Conservation (phyloP, 2,113 vertebrate species). For the Symphodus melops region DNA sequence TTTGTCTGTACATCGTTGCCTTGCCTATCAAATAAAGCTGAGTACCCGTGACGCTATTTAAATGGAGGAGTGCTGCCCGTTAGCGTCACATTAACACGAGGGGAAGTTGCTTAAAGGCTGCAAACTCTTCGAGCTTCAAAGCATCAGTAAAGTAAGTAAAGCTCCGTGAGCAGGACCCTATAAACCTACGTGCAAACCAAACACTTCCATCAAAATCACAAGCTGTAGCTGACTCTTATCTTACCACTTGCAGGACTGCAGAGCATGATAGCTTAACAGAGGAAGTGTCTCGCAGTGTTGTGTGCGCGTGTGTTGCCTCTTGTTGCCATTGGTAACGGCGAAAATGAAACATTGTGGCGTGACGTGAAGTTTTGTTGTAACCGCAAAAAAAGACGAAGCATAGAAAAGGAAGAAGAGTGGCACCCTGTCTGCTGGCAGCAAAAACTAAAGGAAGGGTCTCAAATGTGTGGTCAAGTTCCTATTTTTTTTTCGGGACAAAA, state of each 20-base stretch:
- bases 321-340: conserved; percentile 78
- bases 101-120: conserved; percentile 34
- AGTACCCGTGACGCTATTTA: background rate
- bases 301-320: conserved; percentile 61
- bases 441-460: background rate
- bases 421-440: background rate
- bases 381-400: background rate
- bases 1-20: too few relatives aligned
- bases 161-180: background rate
- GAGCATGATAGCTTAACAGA: conserved; percentile 13
- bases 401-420: background rate
- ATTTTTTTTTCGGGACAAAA: conserved; percentile 17
- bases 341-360: conserved; percentile 51
- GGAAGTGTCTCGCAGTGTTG: conserved; percentile 36
- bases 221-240: background rate
- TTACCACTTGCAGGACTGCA: conserved; percentile 34
- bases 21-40: background rate
- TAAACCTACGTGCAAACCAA: background rate
- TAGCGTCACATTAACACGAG: background rate
- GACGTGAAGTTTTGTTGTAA: conserved; percentile 5
- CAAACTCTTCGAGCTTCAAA: background rate
- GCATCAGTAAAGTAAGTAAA: background rate
- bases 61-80: background rate
- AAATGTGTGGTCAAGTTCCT: conserved; percentile 2
- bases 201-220: background rate